phyloP scores from a whole-genome alignment of 2,888 invertebrate genomes.

The Nasonia oneida region DNA sequence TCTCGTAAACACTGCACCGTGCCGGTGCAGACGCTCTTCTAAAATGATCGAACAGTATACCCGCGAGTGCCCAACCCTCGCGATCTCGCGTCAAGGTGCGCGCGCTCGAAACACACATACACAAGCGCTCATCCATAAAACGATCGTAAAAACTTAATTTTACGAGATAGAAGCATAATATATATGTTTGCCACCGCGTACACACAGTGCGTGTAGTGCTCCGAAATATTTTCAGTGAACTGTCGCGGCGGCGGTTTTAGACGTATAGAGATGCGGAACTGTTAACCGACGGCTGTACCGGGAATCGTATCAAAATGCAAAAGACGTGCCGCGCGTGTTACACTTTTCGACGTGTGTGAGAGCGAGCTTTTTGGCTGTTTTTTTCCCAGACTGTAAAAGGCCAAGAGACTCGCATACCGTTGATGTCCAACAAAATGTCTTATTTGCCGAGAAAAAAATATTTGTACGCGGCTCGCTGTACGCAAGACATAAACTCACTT shows the following conservation, averaged over 20 bases:
- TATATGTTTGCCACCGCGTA: slow-evolving; percentile 77
- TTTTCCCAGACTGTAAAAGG: slow-evolving; percentile 12
- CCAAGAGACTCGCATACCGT: slow-evolving; percentile 4
- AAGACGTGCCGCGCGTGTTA: slow-evolving; percentile 28
- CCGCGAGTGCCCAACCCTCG: slow-evolving; percentile 3
- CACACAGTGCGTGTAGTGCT: not conserved
- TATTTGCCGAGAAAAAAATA: slow-evolving; percentile 32
- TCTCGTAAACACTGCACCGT: not conserved
- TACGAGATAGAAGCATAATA: slow-evolving; percentile 77
- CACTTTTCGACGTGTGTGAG: slow-evolving; percentile 23
- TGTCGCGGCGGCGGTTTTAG: not conserved
- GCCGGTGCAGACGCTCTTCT: not conserved
- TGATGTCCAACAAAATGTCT: slow-evolving; percentile 43
- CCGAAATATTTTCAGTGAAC: slow-evolving; percentile 40
- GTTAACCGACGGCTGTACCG: not conserved
- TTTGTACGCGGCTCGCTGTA: slow-evolving; percentile 23
- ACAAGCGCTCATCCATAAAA: slow-evolving; percentile 78
- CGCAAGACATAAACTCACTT: slow-evolving; percentile 19
- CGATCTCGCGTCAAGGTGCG: slow-evolving; percentile 67
- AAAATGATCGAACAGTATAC: not conserved
- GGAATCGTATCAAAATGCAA: slow-evolving; percentile 36
- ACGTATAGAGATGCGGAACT: too few relatives aligned
- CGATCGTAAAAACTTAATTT: slow-evolving; percentile 80
- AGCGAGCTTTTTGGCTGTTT: not conserved
- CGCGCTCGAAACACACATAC: slow-evolving; percentile 44